Conservation (phyloP, 2,113 vertebrate genomes). For the Nanger granti region DNA sequence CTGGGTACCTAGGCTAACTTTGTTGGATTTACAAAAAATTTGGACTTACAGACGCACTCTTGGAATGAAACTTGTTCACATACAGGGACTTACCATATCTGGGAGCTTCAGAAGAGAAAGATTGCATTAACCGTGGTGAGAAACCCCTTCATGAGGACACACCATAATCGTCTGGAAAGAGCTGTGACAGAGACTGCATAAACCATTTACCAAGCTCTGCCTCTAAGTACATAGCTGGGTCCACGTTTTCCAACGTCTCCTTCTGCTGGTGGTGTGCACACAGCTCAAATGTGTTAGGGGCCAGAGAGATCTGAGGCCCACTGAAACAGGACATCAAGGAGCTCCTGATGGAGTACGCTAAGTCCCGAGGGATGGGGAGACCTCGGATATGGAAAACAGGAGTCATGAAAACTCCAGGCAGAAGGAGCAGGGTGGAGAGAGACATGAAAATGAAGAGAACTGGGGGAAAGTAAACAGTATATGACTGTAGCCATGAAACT, state of each 20-base stretch:
- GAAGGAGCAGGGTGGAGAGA: neutral
- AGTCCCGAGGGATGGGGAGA: neutral
- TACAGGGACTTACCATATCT: neutral
- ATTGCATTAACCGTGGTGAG: neutral
- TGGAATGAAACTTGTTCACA: neutral
- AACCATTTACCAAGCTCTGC: no score
- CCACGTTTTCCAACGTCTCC: accelerated
- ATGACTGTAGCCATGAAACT: neutral
- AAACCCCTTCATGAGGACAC: neutral
- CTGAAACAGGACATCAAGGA: neutral
- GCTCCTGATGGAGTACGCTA: neutral
- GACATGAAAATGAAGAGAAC: no score
- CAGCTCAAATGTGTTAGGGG: neutral
- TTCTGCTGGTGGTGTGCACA: neutral
- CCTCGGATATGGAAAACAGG: neutral
- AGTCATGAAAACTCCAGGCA: neutral
- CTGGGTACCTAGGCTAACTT: neutral
- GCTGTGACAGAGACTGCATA: neutral
- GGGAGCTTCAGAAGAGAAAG: neutral
- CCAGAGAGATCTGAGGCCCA: neutral
- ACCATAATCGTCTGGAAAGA: neutral
- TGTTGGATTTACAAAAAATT: neutral
- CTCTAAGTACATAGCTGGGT: neutral
- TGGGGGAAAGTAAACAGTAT: neutral
- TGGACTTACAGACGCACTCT: neutral